These are phyloP conservation scores for Bradypodion ventrale DNA, from an alignment of 2,797 vertebrate species.

Conservation along the genomic window DNA sequence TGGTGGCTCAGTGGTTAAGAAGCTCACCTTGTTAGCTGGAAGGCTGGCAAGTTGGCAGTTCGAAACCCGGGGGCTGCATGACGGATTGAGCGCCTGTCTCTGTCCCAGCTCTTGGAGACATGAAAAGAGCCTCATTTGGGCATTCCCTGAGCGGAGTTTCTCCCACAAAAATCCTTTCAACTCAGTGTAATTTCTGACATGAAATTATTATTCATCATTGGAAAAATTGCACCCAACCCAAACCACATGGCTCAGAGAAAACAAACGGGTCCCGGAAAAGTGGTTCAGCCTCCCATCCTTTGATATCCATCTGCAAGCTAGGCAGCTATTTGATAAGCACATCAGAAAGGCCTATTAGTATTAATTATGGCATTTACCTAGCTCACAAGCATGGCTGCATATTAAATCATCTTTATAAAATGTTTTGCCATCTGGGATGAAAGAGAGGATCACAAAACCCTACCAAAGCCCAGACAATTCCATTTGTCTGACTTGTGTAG, in stretches of 20 bases:
- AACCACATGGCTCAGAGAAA: too few relatives aligned
- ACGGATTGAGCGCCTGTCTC: too few relatives aligned
- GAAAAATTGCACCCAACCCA: not conserved
- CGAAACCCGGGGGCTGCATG: too few relatives aligned
- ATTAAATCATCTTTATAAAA: constrained; percentile 48
- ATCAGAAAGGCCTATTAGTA: constrained; percentile 4
- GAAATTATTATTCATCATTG: too few relatives aligned
- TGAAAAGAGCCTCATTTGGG: too few relatives aligned
- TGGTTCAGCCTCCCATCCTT: not conserved
- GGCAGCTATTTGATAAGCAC: not conserved
- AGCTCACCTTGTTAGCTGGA: too few relatives aligned
- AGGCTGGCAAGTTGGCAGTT: too few relatives aligned
- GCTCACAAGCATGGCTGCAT: constrained; percentile 10
- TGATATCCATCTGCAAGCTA: fast-evolving
- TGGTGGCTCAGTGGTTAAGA: too few relatives aligned
- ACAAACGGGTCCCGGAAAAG: not conserved
- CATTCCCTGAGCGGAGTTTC: too few relatives aligned
- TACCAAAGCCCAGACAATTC: not conserved
- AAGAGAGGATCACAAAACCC: not conserved
- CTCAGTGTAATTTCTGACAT: too few relatives aligned
- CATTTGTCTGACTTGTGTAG: constrained; percentile 7
- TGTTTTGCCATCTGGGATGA: constrained; percentile 35
- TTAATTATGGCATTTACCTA: constrained; percentile 11
- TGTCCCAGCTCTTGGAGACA: too few relatives aligned
- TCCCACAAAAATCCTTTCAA: too few relatives aligned